Evolutionary conservation across 2,113 vertebrate species (phyloP), one percentile per base, ranked within the genome.

Genomic region (Gorsachius goisagi): DNA sequence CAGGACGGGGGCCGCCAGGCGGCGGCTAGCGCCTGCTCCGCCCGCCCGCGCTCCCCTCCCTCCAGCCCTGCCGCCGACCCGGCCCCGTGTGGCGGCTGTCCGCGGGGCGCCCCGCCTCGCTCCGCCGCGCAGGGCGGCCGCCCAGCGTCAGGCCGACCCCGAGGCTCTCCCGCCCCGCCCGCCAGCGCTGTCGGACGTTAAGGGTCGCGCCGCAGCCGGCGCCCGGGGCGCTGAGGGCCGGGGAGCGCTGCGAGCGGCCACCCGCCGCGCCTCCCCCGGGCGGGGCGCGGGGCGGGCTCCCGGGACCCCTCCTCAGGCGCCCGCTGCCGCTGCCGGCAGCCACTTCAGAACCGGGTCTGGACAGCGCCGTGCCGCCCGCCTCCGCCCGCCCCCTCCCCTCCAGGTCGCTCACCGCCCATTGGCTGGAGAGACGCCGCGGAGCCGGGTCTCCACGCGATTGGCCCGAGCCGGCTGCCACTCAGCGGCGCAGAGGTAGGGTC

Each of bases 321-420:
- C 73, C 64, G 27, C 55, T 3, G 56, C 45, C 30, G 9, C 72
- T 30, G 21, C 44, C 58, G 17, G 49, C 74, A 15, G 72, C 71
- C 85, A 17, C 85, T 96, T 94, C 95, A 97, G 92, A 8, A 95
- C 95, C 59, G 49, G 12, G 45, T 50, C 47, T 33, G 97, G 96
- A 97, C 94, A 97, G 97, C 95, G 84, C 82, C 89, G 59, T 37
- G 44, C 12, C 5, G 62, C 28, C 63, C 19, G 23, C 28, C 35
- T 47, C 64, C 55, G 21, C 87, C 49, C 41, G n/a, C 9, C 26
- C 17, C 39, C 39, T 39, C 39, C 39, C 37, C 39, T 39, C 39
- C 39, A 9, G 39, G 28, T 17, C 5, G 22, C 35, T 45, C 53
- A 4, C 5, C 28, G 9, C 49, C 68, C 69, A 90, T 92, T 95